These are phyloP conservation scores for Aphelenchoides besseyi DNA, from an alignment of 1,140 invertebrate species.

Conservation along the genomic window DNA sequence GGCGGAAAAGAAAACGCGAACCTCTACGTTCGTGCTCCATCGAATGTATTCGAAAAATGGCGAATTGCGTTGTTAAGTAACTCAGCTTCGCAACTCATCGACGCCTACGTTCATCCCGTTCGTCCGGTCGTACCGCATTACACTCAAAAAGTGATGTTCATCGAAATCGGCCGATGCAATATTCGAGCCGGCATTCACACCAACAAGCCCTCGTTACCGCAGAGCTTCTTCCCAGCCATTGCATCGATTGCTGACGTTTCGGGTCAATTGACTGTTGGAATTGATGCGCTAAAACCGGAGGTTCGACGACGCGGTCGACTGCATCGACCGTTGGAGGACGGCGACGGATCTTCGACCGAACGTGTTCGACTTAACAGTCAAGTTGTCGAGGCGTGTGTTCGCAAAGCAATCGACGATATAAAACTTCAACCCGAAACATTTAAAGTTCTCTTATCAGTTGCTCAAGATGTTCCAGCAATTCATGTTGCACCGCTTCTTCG, in stretches of 20 bases:
- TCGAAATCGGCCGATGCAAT: constrained; percentile 69
- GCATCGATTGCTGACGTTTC: constrained; percentile 65
- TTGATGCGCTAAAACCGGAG: constrained; percentile 67
- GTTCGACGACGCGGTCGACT: constrained; percentile 49
- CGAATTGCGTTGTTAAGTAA: constrained; percentile 67
- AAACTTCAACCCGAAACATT: constrained; percentile 49
- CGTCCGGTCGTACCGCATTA: constrained; percentile 60
- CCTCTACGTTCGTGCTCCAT: constrained; percentile 51
- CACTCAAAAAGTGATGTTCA: constrained; percentile 64
- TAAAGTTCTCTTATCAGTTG: constrained; percentile 58
- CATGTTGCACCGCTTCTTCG: constrained; percentile 49
- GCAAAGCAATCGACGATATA: constrained; percentile 50
- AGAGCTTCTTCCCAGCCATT: constrained; percentile 69
- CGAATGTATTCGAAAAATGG: constrained; percentile 62
- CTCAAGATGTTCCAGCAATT: constrained; percentile 56
- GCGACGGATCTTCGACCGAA: constrained; percentile 64
- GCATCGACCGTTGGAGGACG: constrained; percentile 64
- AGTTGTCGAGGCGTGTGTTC: constrained; percentile 49
- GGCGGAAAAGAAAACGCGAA: constrained; percentile 59
- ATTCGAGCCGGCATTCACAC: constrained; percentile 69
- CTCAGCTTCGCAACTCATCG: constrained; percentile 66
- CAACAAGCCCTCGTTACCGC: constrained; percentile 67
- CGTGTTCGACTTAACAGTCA: constrained; percentile 65
- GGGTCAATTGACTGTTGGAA: constrained; percentile 65
- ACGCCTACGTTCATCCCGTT: constrained; percentile 67